Conservation (phyloP, 2,113 vertebrate genomes). For the Brachirus orientalis region DNA sequence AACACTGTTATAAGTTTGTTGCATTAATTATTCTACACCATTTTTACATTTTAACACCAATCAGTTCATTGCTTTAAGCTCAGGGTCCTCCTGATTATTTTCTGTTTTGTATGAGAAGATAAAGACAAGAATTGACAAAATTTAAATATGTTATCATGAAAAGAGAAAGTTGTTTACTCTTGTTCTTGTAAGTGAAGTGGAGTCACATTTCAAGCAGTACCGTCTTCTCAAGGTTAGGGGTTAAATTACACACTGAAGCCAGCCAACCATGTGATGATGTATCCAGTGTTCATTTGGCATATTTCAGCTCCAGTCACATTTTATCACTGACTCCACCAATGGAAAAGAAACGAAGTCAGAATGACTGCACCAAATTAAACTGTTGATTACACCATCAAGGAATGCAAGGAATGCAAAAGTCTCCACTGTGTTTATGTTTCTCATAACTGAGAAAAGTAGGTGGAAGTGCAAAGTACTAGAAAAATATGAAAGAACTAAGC, state of each 20-base stretch:
- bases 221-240: slow-evolving; percentile 41
- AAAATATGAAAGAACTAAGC: not conserved
- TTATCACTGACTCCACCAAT: slow-evolving; percentile 9
- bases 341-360: slow-evolving; percentile 5
- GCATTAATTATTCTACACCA: not conserved
- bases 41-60: too few relatives aligned
- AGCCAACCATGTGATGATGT: slow-evolving; percentile 79
- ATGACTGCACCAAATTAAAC: too few relatives aligned
- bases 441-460: not conserved
- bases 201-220: slow-evolving; percentile 24
- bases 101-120: not conserved
- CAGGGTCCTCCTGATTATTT: not conserved
- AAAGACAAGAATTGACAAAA: not conserved
- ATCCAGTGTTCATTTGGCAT: slow-evolving; percentile 71
- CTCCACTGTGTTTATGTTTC: too few relatives aligned
- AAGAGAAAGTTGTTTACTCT: slow-evolving; percentile 67
- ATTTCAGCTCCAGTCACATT: slow-evolving; percentile 62
- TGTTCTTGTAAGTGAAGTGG: slow-evolving; percentile 17
- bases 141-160: not conserved
- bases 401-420: not conserved
- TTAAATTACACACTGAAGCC: slow-evolving; percentile 67
- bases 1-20: not conserved
- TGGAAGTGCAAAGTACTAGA: too few relatives aligned
- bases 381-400: not conserved
- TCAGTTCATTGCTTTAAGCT: not conserved